Evolutionary conservation across 2,113 vertebrate species (phyloP).

Genomic region (Rissa tridactyla): DNA sequence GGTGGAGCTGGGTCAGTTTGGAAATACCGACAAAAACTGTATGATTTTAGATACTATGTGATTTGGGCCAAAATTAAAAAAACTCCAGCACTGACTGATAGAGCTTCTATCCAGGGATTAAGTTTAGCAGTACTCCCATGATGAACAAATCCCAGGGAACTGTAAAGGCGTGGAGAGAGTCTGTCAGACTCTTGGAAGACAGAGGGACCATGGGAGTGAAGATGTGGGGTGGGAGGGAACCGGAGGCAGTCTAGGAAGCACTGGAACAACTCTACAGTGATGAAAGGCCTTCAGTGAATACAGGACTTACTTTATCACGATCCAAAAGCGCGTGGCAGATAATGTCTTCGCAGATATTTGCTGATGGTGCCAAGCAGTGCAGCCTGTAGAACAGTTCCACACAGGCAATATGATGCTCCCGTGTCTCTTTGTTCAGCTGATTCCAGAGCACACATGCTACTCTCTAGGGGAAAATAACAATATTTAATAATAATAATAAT

Average conservation of each 20-base stretch:
- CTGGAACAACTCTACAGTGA: background rate
- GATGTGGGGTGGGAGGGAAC: background rate
- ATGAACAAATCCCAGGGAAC: background rate
- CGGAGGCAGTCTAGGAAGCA: background rate
- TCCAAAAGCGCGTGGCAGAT: conserved; percentile 90
- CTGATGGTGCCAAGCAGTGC: conserved; percentile 92
- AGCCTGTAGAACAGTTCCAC: conserved; percentile 95
- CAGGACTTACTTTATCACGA: conserved; percentile 82
- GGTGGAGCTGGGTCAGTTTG: background rate
- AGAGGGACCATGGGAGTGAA: background rate
- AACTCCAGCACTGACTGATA: background rate
- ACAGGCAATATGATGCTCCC: conserved; percentile 89
- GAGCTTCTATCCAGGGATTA: background rate
- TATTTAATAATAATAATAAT: background rate
- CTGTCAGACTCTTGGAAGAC: background rate
- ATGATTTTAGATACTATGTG: background rate
- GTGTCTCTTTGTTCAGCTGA: conserved; percentile 88
- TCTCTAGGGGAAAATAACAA: conserved; percentile 71
- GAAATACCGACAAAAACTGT: background rate
- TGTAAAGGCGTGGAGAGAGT: background rate
- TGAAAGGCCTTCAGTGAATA: background rate
- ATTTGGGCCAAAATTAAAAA: background rate
- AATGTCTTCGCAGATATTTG: conserved; percentile 93
- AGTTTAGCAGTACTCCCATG: background rate
- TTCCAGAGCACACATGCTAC: conserved; percentile 90